Conservation (phyloP, 2,113 vertebrate species). For the Melozone crissalis region DNA sequence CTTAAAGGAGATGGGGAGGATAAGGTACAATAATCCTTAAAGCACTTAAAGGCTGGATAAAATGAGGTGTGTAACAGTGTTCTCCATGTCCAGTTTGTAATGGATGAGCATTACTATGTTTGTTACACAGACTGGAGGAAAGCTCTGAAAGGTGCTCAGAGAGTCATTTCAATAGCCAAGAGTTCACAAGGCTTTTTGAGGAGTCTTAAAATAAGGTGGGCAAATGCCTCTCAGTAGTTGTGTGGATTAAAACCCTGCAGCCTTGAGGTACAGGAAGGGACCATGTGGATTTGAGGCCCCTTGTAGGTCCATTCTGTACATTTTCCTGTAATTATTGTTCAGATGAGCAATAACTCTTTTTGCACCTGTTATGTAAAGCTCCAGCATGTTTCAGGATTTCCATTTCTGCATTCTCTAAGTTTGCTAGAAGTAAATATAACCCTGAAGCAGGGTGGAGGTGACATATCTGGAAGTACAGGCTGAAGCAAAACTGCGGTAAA, state of each 20-base stretch:
- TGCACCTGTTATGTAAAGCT: neutral
- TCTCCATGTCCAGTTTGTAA: neutral
- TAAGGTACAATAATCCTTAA: neutral
- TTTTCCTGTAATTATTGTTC: neutral
- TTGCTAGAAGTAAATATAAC: neutral
- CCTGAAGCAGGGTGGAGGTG: rapidly evolving
- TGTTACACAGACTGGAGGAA: neutral
- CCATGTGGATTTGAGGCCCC: neutral
- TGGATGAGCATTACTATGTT: neutral
- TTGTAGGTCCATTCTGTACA: neutral
- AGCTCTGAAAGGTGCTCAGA: neutral
- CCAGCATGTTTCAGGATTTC: neutral
- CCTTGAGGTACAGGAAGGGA: neutral
- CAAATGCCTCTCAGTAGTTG: neutral
- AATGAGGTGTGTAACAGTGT: neutral
- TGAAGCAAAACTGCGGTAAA: neutral
- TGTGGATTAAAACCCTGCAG: neutral
- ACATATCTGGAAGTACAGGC: neutral
- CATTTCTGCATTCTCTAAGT: neutral
- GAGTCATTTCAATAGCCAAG: neutral
- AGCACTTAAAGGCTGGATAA: neutral
- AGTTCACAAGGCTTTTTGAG: neutral
- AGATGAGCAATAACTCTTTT: neutral
- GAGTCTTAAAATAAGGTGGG: neutral
- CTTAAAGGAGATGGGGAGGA: neutral